A percentile compares a stretch with the other conserved stretches of the same genome.
phyloP scores from a whole-genome alignment of 2,113 vertebrate genomes.

The Myotis brandtii region DNA sequence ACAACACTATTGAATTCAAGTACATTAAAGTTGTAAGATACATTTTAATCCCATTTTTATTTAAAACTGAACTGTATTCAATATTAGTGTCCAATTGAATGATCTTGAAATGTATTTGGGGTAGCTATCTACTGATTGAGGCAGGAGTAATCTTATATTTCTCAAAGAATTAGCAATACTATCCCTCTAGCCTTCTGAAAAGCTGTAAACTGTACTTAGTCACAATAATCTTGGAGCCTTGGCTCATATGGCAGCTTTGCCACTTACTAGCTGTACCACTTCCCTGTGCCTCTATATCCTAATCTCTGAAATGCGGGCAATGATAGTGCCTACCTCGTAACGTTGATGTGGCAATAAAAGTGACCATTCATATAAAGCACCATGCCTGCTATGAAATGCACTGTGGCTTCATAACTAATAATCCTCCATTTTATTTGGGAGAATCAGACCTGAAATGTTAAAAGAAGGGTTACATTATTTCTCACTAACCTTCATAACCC shows the following conservation, averaged over 20 bases:
- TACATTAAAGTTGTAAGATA: constrained; percentile 49
- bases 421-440: neutral
- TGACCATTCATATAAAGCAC: neutral
- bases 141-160: neutral
- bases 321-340: neutral
- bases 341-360: neutral
- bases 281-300: neutral
- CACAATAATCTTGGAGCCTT: neutral
- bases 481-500: neutral
- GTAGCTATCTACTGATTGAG: neutral
- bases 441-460: neutral
- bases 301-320: neutral
- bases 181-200: neutral
- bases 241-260: neutral
- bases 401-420: neutral
- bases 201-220: neutral
- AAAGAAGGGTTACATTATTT: neutral
- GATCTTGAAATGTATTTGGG: neutral
- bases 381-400: neutral
- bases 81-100: neutral
- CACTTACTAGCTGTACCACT: neutral
- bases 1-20: constrained; percentile 28
- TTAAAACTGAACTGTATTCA: constrained; percentile 56
- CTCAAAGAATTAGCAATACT: neutral
- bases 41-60: constrained; percentile 58